Percentiles rank a stretch among this genome's conserved stretches.
These are phyloP conservation scores for Orthosia cruda DNA, from an alignment of 2,888 invertebrate species.

Conservation along the genomic window DNA sequence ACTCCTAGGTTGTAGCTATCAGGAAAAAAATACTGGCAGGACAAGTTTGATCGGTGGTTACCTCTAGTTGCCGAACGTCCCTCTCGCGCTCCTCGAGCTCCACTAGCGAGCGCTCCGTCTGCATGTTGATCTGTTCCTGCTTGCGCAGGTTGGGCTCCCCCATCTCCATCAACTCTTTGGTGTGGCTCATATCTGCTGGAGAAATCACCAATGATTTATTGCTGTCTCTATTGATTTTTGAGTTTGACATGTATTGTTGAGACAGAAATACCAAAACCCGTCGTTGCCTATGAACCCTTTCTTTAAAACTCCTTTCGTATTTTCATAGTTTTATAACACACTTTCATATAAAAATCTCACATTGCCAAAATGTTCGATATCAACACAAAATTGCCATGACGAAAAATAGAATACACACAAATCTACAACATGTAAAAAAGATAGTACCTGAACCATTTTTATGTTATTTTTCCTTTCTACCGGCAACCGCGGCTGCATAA, in stretches of 20 bases:
- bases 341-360: no score
- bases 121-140: constrained; percentile 94
- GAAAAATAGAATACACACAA: neutral
- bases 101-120: constrained; percentile 96
- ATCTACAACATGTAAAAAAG: neutral
- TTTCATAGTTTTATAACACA: neutral
- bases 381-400: neutral
- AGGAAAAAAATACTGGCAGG: no score
- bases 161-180: constrained; percentile 81
- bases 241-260: neutral
- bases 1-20: no score
- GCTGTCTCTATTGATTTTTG: neutral
- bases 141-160: constrained; percentile 80
- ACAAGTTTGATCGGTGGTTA: constrained; percentile 73
- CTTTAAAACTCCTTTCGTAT: neutral
- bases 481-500: neutral
- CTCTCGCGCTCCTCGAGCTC: constrained; percentile 97
- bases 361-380: neutral
- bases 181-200: constrained; percentile 65
- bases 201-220: neutral
- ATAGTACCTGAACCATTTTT: no score
- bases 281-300: neutral
- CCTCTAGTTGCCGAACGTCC: constrained; percentile 97
- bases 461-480: no score
- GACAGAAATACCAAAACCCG: neutral